These are phyloP conservation scores for Caenorhabditis angaria DNA, from an alignment of 2,888 invertebrate genomes.

Conservation along the genomic window DNA sequence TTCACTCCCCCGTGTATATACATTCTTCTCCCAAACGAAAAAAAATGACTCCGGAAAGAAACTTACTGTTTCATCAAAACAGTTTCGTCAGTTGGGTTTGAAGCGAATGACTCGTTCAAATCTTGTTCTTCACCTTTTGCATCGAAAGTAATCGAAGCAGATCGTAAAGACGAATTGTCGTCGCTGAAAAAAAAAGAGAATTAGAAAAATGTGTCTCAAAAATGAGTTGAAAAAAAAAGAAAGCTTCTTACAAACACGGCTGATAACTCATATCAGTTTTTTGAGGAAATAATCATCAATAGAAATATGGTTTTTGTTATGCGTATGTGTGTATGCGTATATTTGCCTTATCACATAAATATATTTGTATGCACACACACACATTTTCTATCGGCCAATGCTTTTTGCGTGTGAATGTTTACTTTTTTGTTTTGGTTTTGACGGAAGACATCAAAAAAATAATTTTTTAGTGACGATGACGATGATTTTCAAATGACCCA, in stretches of 20 bases:
- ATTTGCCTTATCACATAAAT: not conserved
- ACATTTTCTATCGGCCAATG: not conserved
- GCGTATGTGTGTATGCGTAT: not conserved
- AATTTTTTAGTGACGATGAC: too few relatives aligned
- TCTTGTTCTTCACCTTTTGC: conserved; percentile 46
- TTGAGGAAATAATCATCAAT: conserved; percentile 2
- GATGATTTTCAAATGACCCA: too few relatives aligned
- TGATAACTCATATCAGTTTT: conserved; percentile 1
- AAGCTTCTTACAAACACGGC: conserved; percentile 17
- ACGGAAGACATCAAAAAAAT: conserved; percentile 4
- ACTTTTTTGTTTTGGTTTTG: too few relatives aligned
- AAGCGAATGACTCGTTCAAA: conserved; percentile 53
- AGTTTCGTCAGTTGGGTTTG: conserved; percentile 56
- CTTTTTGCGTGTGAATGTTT: conserved; percentile 6
- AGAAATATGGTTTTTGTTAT: conserved; percentile 3
- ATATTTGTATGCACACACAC: not conserved
- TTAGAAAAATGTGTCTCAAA: not conserved
- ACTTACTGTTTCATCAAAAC: conserved; percentile 50
- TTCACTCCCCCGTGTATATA: not conserved
- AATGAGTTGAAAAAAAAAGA: not conserved
- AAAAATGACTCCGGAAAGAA: too few relatives aligned
- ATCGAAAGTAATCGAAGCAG: conserved; percentile 54
- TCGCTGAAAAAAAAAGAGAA: conserved; percentile 44
- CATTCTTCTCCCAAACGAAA: not conserved
- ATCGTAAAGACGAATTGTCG: conserved; percentile 53